These are phyloP conservation scores for Triplophysa yarkandensis DNA, from an alignment of 2,797 vertebrate genomes.

Conservation along the genomic window DNA sequence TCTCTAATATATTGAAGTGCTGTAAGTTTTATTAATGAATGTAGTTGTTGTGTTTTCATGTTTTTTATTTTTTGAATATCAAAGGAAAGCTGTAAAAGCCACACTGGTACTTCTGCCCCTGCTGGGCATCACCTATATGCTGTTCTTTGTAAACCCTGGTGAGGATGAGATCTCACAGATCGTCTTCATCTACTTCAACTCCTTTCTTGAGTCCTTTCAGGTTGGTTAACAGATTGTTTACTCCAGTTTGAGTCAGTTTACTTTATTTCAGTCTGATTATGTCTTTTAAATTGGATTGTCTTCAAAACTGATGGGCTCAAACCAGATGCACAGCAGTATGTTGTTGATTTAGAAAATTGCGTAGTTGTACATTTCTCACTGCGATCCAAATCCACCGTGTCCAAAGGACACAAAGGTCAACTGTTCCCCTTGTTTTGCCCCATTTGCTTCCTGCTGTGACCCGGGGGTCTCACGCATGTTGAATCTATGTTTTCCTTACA, in stretches of 20 bases:
- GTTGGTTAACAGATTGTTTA: slow-evolving; percentile 60
- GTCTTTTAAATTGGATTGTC: not conserved
- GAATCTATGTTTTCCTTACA: slow-evolving; percentile 28
- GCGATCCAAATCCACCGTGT: not conserved
- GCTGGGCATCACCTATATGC: slow-evolving; percentile 92
- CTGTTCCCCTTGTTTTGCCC: slow-evolving; percentile 14
- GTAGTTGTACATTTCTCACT: slow-evolving; percentile 13
- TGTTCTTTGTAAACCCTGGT: slow-evolving; percentile 91
- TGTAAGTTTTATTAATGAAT: not conserved
- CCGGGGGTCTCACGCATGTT: slow-evolving; percentile 8
- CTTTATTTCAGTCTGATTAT: not conserved
- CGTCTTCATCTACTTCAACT: slow-evolving; percentile 94
- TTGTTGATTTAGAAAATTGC: slow-evolving; percentile 5
- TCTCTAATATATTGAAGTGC: not conserved
- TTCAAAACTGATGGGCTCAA: not conserved
- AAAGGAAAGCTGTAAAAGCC: slow-evolving; percentile 91
- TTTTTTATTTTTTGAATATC: not conserved
- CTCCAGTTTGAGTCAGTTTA: not conserved
- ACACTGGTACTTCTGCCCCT: slow-evolving; percentile 89
- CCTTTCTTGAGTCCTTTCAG: slow-evolving; percentile 92
- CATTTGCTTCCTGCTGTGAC: slow-evolving; percentile 26
- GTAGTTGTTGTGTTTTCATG: not conserved
- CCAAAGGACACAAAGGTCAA: slow-evolving; percentile 10
- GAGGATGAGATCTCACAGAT: slow-evolving; percentile 88
- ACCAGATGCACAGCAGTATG: not conserved